Evolutionary conservation across 2,797 vertebrate species (phyloP).

Genomic region (Coregonus sp.): DNA sequence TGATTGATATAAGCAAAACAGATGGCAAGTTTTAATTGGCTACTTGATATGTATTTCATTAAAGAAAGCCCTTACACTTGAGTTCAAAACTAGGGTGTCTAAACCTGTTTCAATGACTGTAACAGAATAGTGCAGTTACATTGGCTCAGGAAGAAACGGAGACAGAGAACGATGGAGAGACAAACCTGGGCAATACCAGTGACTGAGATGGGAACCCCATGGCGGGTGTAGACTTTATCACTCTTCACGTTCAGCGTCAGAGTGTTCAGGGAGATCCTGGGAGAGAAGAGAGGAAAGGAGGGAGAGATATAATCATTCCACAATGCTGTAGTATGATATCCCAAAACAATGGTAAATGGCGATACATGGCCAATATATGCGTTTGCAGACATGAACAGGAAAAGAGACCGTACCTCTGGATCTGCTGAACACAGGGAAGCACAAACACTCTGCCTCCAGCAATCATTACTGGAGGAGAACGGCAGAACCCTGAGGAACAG

Average conservation of each 20-base stretch:
- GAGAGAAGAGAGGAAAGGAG: neutral
- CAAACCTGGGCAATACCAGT: constrained; percentile 90
- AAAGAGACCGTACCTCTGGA: constrained; percentile 76
- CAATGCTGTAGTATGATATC: neutral
- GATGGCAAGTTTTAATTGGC: neutral
- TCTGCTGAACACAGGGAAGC: constrained; percentile 85
- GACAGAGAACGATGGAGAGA: neutral
- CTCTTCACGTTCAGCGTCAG: constrained; percentile 93
- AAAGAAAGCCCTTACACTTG: neutral
- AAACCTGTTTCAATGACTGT: neutral
- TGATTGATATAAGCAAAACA: neutral
- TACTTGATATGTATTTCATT: neutral
- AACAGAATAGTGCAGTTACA: neutral
- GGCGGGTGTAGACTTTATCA: constrained; percentile 91
- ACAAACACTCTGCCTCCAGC: constrained; percentile 88
- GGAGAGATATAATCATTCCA: neutral
- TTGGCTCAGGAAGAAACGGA: neutral
- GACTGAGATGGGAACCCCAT: constrained; percentile 91
- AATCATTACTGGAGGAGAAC: constrained; percentile 89
- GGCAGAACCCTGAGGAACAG: constrained; percentile 80
- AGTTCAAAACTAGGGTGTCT: neutral
- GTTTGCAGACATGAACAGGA: neutral
- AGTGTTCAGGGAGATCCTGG: constrained; percentile 91
- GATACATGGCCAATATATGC: neutral
- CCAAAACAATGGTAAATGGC: neutral